Conservation (phyloP, 1,140 invertebrate genomes). For the Harpegnathos saltator region DNA sequence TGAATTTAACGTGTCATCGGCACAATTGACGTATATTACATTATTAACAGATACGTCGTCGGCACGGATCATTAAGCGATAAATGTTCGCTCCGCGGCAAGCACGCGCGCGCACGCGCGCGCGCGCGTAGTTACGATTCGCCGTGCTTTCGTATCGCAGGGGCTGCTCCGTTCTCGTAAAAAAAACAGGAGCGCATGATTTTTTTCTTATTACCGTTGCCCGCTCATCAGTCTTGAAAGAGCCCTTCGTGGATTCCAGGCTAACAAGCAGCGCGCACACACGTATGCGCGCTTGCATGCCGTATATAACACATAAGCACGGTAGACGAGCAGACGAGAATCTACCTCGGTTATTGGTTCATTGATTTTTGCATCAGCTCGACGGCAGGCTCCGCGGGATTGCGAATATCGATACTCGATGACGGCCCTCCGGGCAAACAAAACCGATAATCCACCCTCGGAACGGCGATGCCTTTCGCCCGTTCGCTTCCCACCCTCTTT, state of each 20-base stretch:
- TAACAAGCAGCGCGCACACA: slow-evolving; percentile 65
- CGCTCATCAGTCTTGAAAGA: slow-evolving; percentile 68
- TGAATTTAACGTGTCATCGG: slow-evolving; percentile 1
- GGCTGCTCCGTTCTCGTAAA: slow-evolving; percentile 1
- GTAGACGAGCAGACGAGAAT: slow-evolving; percentile 51
- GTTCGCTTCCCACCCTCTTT: slow-evolving; percentile 41
- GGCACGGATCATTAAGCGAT: neutral
- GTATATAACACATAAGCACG: slow-evolving; percentile 49
- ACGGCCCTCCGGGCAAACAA: slow-evolving; percentile 70
- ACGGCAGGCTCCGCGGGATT: slow-evolving; percentile 69
- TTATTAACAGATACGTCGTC: no score
- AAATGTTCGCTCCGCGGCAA: slow-evolving; percentile 2
- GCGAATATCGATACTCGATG: slow-evolving; percentile 76
- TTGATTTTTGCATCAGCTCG: slow-evolving; percentile 77
- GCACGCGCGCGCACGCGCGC: no score
- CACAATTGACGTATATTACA: no score
- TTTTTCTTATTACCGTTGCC: slow-evolving; percentile 43
- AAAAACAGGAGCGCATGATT: neutral
- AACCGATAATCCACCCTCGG: slow-evolving; percentile 72
- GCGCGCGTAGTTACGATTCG: no score
- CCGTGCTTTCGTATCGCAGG: neutral
- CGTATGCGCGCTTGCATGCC: slow-evolving; percentile 53
- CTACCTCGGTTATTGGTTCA: slow-evolving; percentile 78
- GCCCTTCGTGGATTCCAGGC: slow-evolving; percentile 57
- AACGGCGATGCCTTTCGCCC: slow-evolving; percentile 59